Conservation (phyloP, 2,113 vertebrate genomes). For the Varanus salvator region DNA sequence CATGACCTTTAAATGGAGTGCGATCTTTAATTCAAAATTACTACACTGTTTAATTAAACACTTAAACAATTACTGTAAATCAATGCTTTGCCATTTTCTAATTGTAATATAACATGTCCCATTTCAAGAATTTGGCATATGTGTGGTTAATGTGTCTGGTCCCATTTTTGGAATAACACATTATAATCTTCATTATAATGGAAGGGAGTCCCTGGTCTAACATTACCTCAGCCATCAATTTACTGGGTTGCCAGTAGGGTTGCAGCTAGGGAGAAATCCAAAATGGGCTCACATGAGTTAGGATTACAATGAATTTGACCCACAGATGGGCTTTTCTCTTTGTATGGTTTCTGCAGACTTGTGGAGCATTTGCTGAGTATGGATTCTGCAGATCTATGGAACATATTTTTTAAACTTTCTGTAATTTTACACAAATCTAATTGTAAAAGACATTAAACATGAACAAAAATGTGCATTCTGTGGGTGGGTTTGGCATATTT, state of each 20-base stretch:
- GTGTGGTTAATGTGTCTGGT: constrained; percentile 16
- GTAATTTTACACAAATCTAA: no score
- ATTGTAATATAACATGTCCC: constrained; percentile 49
- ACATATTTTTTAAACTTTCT: no score
- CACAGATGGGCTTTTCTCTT: no score
- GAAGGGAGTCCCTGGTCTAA: neutral
- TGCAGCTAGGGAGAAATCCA: no score
- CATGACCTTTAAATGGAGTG: constrained; percentile 66
- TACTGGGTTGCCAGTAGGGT: neutral
- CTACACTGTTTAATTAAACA: constrained; percentile 69
- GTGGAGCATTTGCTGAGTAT: no score
- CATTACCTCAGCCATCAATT: neutral
- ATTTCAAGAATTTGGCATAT: neutral
- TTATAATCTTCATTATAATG: neutral
- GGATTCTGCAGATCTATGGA: no score
- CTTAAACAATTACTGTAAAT: constrained; percentile 63
- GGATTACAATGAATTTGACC: no score
- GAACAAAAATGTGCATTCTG: no score
- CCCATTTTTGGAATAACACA: constrained; percentile 1
- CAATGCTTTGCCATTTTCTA: constrained; percentile 62
- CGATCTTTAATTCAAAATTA: constrained; percentile 63
- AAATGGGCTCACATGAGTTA: no score
- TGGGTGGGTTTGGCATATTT: no score
- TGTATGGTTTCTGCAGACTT: no score
- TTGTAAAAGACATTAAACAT: no score